Evolutionary conservation across 2,113 vertebrate genomes (phyloP), one percentile per base, ranked within the genome.

Genomic region (Tor tambroides): DNA sequence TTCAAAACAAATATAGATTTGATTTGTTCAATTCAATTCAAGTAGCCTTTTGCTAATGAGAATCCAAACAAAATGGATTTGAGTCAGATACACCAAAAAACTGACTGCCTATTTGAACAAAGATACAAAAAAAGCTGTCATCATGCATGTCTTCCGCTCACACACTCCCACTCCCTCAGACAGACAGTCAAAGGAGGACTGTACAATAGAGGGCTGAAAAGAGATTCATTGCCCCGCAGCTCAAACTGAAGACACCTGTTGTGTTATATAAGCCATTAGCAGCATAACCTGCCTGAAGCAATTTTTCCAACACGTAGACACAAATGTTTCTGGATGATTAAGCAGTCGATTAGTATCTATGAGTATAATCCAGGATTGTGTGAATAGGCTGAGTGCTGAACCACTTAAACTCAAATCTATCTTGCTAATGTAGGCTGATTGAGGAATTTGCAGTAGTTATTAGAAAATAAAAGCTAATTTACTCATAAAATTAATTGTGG

Each of bases 161-260:
- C 71, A 41, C 71, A 74, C 71, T 74, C 71, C 10, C 35, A 74
- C 21, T 2, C 65, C 65, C 7, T 3, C 65, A 9, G 3, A 32
- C 28, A 72, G 35, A 72, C 32, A 41, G 9, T 74, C 35, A 74
- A 10, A 74, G 35, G 41, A 38, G 14, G 10, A 41, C 35, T n/a
- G 69, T 38, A 74, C 35, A 41, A 74, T 14, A n/a, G 21, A 17
- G 67, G 30, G 7, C 67, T 35, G 15, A 30, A 14, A 32, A 35
- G 67, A 71, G 67, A 32, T 71, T 15, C 11, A 65, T 30, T 65
- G 26, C 63, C 63, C 26, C 26, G 63, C 14, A 6, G 67, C 67
- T 71, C 67, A 35, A 71, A 71, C 30, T 71, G 67, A 9, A 71
- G 30, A 71, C 32, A 76, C 21, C 41, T 76, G 74, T 76, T n/a